Evolutionary conservation across 1,140 invertebrate genomes (phyloP).

Genomic region (Anastatus disparis): DNA sequence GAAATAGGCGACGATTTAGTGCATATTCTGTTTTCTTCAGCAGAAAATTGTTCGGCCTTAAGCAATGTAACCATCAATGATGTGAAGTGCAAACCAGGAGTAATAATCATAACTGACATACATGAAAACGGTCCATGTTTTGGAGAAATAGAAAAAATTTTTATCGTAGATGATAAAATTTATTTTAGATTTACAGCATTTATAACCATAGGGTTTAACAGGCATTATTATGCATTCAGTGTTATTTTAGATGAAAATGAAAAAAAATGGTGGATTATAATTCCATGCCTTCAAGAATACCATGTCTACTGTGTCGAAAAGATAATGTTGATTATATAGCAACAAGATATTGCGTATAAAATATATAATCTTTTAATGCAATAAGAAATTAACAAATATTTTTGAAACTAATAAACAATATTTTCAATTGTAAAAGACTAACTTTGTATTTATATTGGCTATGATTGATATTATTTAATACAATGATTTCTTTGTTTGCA

Average conservation of each 20-base stretch:
- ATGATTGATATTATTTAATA: too few species aligned
- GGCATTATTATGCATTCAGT: slow-evolving; percentile 1
- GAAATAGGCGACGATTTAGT: not conserved
- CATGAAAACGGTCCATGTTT: not conserved
- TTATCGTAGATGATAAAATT: not conserved
- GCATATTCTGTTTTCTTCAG: not conserved
- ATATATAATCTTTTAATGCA: too few species aligned
- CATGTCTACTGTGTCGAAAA: not conserved
- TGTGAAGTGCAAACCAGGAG: not conserved
- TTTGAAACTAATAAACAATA: too few species aligned
- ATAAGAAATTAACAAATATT: too few species aligned
- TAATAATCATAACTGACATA: not conserved
- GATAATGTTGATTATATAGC: too few species aligned
- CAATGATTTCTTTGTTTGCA: too few species aligned
- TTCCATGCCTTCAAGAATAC: not conserved
- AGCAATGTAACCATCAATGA: not conserved
- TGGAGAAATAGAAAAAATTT: slow-evolving; percentile 16
- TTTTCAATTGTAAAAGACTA: too few species aligned
- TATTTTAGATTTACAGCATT: not conserved
- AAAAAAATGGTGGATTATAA: not conserved
- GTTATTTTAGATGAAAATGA: not conserved
- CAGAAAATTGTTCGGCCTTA: not conserved
- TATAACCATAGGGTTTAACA: not conserved
- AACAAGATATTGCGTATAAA: too few species aligned
- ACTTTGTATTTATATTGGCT: too few species aligned